Base-by-base conservation (phyloP, 1,140 invertebrate genomes). In the Leptestheria dahalacensis region DNA sequence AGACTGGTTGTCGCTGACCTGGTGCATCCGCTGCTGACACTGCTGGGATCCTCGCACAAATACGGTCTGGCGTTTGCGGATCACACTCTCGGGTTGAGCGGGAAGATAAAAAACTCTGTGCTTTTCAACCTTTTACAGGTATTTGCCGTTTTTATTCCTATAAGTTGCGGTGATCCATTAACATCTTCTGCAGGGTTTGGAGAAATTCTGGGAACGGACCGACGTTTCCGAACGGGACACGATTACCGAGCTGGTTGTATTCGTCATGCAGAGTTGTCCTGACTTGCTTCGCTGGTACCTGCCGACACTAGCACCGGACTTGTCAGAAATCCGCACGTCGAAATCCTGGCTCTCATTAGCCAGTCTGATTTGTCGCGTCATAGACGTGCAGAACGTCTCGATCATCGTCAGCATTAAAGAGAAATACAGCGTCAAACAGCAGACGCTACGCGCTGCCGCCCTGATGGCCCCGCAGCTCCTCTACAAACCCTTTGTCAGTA, bases 61-160 rank as follows among this genome's bases (percentile, higher is more conserved):
- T 66, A 78, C 66, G 84, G 85, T 25, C 75, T 86, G 48, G 79
- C 80, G 67, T 84, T 84, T 65, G 71, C 74, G 54, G 81, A 84
- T 68, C 73, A 68, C 59, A 71, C 71, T n/a, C 64, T 81, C 9
- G 82, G 82, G 24, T 74, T 74, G 28, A 72, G 75, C 48, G 74
- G 75, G 61, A 70, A 68, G 18, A 78, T 77, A 62, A 75, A 78
- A 62, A 86, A 85, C 71, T 74, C 75, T 58, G 71, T 83, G 50
- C 71, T 84, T 25, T 79, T 78, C 63, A 77, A 78, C 54, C 74
- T 83, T 58, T 64, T 86, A 20, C 74, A 82, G 41, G 78, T 55
- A 54, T 26, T n/a, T 2, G 10, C 9, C 29, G 11, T 54, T 18
- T 29, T 24, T 25, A 2, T 12, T 9, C 11, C 18, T 2, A 12